A percentile compares a stretch with the other conserved stretches of the same genome.
phyloP scores from a whole-genome alignment of 1,140 invertebrate genomes.

The Phymorhynchus buccinoides region DNA sequence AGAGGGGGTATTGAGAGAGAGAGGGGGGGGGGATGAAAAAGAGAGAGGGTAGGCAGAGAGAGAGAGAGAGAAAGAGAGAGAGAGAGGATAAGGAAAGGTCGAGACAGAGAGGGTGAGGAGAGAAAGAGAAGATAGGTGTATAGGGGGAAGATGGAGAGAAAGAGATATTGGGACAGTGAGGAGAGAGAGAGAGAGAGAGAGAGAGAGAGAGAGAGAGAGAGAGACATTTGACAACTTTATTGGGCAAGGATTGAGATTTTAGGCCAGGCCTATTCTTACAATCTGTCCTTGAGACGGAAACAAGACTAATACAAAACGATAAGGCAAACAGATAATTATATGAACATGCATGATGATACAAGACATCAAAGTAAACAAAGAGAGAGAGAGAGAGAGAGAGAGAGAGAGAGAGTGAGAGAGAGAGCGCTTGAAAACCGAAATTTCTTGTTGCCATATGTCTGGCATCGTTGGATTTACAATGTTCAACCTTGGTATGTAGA shows the following conservation, averaged over 20 bases:
- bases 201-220: not conserved
- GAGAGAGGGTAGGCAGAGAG: not conserved
- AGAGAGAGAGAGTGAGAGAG: not conserved
- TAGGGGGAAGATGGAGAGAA: not conserved
- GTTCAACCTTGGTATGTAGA: no score
- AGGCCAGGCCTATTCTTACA: no score
- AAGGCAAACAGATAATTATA: not conserved
- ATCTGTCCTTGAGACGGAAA: no score
- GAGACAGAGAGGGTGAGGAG: not conserved
- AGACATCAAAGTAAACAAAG: no score
- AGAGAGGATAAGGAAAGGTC: not conserved
- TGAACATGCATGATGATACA: not conserved
- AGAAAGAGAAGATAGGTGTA: not conserved
- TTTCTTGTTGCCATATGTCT: no score
- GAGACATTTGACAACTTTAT: no score
- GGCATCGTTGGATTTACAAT: no score
- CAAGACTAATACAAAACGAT: no score
- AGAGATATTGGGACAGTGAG: not conserved
- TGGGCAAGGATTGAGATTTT: no score
- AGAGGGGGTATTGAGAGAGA: no score
- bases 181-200: not conserved
- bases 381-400: not conserved
- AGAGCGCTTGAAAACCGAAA: no score
- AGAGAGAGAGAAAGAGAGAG: not conserved
- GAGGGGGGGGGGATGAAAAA: not conserved